These are phyloP conservation scores for Tetrapedia diversipes DNA, from an alignment of 2,888 invertebrate species.

Conservation along the genomic window DNA sequence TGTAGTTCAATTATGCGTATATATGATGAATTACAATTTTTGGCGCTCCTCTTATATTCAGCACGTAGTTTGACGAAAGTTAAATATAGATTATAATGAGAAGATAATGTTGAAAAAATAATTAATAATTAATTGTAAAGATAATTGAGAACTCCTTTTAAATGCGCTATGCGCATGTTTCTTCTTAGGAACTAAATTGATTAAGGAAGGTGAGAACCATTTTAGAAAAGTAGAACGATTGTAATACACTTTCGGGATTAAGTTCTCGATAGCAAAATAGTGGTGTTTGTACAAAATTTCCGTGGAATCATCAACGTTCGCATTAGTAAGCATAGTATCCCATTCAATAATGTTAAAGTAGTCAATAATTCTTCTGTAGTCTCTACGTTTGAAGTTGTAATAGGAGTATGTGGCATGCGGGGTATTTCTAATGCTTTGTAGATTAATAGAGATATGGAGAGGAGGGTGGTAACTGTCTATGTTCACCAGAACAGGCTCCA, in stretches of 20 bases:
- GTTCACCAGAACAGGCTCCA: conserved; percentile 6
- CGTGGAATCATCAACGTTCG: not conserved
- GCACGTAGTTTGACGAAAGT: too few species aligned
- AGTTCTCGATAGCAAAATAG: conserved; percentile 10
- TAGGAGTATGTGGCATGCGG: not conserved
- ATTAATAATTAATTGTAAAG: too few species aligned
- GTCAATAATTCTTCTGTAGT: conserved; percentile 7
- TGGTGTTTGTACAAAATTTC: not conserved
- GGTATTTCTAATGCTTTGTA: conserved; percentile 3
- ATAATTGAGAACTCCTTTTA: too few species aligned
- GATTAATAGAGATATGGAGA: conserved; percentile 11
- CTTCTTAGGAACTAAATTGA: not conserved
- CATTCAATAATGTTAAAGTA: conserved; percentile 2
- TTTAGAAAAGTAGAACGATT: not conserved
- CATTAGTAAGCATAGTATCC: conserved; percentile 1
- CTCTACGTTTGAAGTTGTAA: conserved; percentile 9
- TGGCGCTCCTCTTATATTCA: too few species aligned
- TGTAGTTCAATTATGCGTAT: too few species aligned
- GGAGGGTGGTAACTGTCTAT: conserved; percentile 5
- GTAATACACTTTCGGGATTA: conserved; percentile 10
- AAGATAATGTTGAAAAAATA: too few species aligned
- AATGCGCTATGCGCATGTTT: not conserved
- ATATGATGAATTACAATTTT: too few species aligned
- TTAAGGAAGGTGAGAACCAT: conserved; percentile 9
- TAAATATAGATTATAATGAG: too few species aligned